Base-by-base conservation (phyloP, 2,888 invertebrate genomes). In the Tachina lurida region DNA sequence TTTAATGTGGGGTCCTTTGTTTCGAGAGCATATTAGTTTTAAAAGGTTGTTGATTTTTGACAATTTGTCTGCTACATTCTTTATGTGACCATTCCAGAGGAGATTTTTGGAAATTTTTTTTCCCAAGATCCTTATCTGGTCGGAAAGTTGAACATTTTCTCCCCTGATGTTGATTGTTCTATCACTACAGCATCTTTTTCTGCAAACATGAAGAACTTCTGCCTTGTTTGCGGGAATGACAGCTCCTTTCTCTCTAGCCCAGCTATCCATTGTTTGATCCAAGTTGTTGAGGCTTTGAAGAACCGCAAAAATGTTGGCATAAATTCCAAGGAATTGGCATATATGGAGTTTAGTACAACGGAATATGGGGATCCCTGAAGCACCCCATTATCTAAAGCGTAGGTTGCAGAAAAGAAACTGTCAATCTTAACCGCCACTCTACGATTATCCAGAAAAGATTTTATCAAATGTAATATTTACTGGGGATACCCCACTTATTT, bases 1-100 rank as follows among this genome's bases (percentile, higher is more conserved):
- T 49, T 67, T 49, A 22, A 67, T 49, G 22, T 67, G 49, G 10
- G 65, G 22, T 10, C 49, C 31, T 39, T 60, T 60, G 5, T 39
- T 60, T 10, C 39, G 13, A 39, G 10, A 60, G 7, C 56, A 22
- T 5, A 58, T 58, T 2, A 58, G 31, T 39, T 58, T 58, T 58
- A 19, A 31, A 31, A 31, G 31, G 4, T 31, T 31, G 4, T 31
- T 31, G 31, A 31, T 22, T 58, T 58, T 3, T 8, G 13, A 10
- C 31, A 58, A 13, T 58, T 58, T 13, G 2, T 31, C 31, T 58
- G 13, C 3, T 3, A 13, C 1, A 15, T 5, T 13, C 13, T 31
- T 31, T 0, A 58, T 15, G 13, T 58, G 58, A 31, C 31, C 3
- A 15, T 58, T 60, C 60, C 39, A 60, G n/a, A 60, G n/a, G 8